Base-by-base conservation (phyloP, 2,797 vertebrate species). In the Onychomys torridus region DNA sequence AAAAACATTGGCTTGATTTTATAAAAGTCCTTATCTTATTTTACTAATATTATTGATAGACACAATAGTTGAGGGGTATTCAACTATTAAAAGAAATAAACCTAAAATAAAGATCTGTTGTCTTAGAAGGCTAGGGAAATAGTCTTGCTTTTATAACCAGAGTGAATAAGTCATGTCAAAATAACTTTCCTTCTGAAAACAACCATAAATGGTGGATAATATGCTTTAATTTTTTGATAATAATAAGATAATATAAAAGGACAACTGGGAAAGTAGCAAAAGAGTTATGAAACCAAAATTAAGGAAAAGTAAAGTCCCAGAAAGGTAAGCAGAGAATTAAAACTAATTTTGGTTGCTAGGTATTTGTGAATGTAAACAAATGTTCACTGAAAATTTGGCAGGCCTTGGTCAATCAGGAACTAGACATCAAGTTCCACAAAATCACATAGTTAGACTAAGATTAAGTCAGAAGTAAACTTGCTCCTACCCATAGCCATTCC, bases 1-100 rank as follows among this genome's bases (percentile, higher is more conserved):
- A 97, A 77, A 96, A 96, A 89, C 95, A 89, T n/a, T 63, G 29
- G 17, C 0, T 79, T 52, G 34, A 87, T 89, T 97, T 89, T 93
- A 93, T 63, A 88, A 89, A 96, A 89, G 43, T 65, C 8, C 3
- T 65, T 12, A 90, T 0, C 73, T 43, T 88, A 93, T 90, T 96
- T 90, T 93, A 93, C 13, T 93, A 93, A 93, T 92, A 82, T 67
- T 67, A 96, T 52, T 93, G 88, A 87, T 25, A 95, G n/a, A 82
- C 37, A 86, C 3, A 92, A 76, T 89, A 46, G 34, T 46, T 95
- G 19, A 90, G 37, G 32, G 67, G 59, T 78, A 92, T 13, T 71
- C 29, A 90, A 93, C 3, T 78, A 91, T 81, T 40, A 94, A 94
- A 95, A 93, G 23, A 75, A 2, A 59, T 25, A 7, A 89, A 86